phyloP scores from a whole-genome alignment of 2,113 vertebrate genomes.

The Syrrhaptes paradoxus region DNA sequence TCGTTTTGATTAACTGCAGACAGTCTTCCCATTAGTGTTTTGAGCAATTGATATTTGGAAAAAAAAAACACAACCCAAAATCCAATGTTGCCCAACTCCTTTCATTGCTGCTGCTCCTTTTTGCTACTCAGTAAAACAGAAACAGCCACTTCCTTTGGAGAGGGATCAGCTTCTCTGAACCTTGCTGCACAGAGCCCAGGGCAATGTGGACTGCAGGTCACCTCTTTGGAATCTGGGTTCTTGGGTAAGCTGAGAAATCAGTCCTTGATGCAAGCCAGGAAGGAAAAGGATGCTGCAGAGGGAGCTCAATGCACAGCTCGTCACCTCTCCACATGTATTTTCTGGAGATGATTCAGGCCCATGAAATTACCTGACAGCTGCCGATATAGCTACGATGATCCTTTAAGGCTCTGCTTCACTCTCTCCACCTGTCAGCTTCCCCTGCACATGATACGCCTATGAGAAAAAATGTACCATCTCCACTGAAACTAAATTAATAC shows the following conservation, averaged over 20 bases:
- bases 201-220: fast-evolving
- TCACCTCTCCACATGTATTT: not conserved
- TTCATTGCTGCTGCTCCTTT: not conserved
- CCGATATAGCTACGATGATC: not conserved
- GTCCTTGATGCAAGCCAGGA: fast-evolving
- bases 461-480: not conserved
- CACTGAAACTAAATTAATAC: constrained; percentile 25
- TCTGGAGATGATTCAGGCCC: not conserved
- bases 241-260: not conserved
- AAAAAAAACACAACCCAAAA: not conserved
- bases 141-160: not conserved
- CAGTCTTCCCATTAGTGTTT: not conserved
- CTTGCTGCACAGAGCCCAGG: not conserved
- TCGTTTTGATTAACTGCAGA: not conserved
- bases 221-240: not conserved
- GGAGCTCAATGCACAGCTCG: not conserved
- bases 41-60: not conserved
- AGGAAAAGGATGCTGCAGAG: not conserved
- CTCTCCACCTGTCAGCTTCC: constrained; percentile 11
- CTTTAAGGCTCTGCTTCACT: not conserved
- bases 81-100: not conserved
- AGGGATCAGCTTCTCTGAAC: not conserved
- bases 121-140: not conserved
- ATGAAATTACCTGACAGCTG: constrained; percentile 35
- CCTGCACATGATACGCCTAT: not conserved